Base-by-base conservation (phyloP, 2,797 vertebrate genomes). In the Paedocypris micromegethes region DNA sequence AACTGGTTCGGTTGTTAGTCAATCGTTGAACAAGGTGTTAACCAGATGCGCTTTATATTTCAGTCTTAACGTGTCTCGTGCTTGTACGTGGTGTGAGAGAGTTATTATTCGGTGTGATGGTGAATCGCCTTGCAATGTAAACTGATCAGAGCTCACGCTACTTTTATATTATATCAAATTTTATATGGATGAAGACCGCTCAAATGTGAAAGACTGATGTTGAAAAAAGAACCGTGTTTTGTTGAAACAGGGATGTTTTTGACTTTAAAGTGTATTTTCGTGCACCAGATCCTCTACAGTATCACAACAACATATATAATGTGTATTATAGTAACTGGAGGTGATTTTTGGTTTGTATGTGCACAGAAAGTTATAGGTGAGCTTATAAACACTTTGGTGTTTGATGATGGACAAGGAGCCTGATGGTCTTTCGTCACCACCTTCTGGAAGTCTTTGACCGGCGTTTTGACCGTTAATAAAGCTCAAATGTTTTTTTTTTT, bases 261-360 rank as follows among this genome's bases (percentile, higher is more conserved):
- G 23, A 23, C 23, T 23, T 23, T 23, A 49, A 46, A 42, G 45
- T 9, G 37, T 37, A 55, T 9, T 70, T 4, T 69, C 47, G 45
- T 60, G 51, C 47, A 8, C 40, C 55, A 54, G 1, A 6, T 50
- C 51, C 39, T 58, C n/a, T 23, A 52, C 55, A 23, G 23, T 23
- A 23, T 23, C 23, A 63, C 47, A 60, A 23, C 23, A 23, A 23
- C 23, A 23, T 23, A 23, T 66, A 42, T 66, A 68, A 72, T 54
- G 63, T 63, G 67, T 79, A 73, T 75, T 77, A 78, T 55, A 75
- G 77, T 70, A 78, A 84, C 81, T 82, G 83, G 84, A 87, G 67
- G 79, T 4, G 5, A 42, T 58, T 59, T 38, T 44, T 68, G 8
- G 52, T n/a, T 44, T 2, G 39, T 53, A 55, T 69, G 51, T 69